Percentiles rank a stretch among this genome's conserved stretches.
These are phyloP conservation scores for Engystomops pustulosus DNA, from an alignment of 2,113 vertebrate species.

Conservation along the genomic window DNA sequence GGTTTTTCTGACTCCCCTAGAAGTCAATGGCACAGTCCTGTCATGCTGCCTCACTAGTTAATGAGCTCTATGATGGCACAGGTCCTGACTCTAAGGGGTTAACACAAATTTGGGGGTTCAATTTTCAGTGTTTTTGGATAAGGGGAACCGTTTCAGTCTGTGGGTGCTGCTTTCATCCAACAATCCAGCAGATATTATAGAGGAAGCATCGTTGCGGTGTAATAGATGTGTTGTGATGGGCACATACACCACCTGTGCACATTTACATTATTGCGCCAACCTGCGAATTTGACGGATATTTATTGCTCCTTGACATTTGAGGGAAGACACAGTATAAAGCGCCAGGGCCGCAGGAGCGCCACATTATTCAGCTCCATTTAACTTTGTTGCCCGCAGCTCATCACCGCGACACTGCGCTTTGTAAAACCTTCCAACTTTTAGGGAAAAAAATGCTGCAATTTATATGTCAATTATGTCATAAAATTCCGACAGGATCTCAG, in stretches of 20 bases:
- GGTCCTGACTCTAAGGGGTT: background rate
- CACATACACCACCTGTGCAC: slow-evolving; percentile 56
- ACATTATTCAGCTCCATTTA: slow-evolving; percentile 54
- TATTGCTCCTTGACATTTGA: slow-evolving; percentile 47
- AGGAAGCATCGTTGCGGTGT: slow-evolving; percentile 51
- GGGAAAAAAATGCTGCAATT: slow-evolving; percentile 45
- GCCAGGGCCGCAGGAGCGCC: slow-evolving; percentile 57
- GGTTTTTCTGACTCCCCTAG: too few relatives aligned
- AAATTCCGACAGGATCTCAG: slow-evolving; percentile 10
- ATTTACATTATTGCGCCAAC: slow-evolving; percentile 59
- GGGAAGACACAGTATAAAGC: slow-evolving; percentile 62
- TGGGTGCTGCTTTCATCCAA: background rate
- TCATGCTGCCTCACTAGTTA: too few relatives aligned
- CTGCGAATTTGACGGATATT: slow-evolving; percentile 61
- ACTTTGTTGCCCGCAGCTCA: background rate
- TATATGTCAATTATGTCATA: slow-evolving; percentile 59
- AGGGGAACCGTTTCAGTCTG: background rate
- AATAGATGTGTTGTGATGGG: slow-evolving; percentile 60
- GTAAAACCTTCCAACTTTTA: slow-evolving; percentile 49
- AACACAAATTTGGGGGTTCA: background rate
- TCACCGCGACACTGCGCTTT: slow-evolving; percentile 56
- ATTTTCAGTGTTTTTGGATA: background rate
- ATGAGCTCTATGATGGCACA: too few relatives aligned
- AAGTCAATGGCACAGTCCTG: too few relatives aligned
- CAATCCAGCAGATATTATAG: background rate